Evolutionary conservation across 2,113 vertebrate species (phyloP).

Genomic region (Pterocles orientalis): DNA sequence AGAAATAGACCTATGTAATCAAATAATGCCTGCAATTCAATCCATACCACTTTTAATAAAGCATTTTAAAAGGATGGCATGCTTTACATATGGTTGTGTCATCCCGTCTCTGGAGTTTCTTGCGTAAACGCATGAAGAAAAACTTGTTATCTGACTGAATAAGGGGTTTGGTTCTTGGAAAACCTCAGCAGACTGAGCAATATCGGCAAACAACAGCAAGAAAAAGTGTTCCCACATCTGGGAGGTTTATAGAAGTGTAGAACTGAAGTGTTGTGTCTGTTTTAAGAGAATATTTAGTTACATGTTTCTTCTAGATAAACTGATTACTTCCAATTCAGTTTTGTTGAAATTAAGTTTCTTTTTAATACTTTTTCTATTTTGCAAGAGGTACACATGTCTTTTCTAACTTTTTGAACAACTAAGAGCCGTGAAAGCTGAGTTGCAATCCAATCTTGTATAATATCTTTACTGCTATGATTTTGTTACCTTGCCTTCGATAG

Average conservation of each 20-base stretch:
- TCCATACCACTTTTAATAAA: not conserved
- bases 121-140: not conserved
- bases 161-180: not conserved
- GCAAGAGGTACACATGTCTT: not conserved
- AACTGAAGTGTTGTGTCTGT: not conserved
- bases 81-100: not conserved
- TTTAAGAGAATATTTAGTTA: not conserved
- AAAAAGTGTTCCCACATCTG: not conserved
- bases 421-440: not conserved
- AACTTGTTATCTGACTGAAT: not conserved
- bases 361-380: not conserved
- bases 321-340: not conserved
- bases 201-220: not conserved
- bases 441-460: not conserved
- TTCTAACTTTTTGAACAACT: not conserved
- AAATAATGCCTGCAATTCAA: not conserved
- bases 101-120: not conserved
- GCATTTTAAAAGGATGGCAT: not conserved
- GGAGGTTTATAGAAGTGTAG: not conserved
- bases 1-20: not conserved
- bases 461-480: not conserved
- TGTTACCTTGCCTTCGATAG: not conserved
- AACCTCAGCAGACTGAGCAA: not conserved
- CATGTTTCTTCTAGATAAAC: not conserved
- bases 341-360: not conserved